Percentiles rank a stretch among this genome's conserved stretches.
These are phyloP conservation scores for Euproctis similis DNA, from an alignment of 2,888 invertebrate species.

Conservation along the genomic window DNA sequence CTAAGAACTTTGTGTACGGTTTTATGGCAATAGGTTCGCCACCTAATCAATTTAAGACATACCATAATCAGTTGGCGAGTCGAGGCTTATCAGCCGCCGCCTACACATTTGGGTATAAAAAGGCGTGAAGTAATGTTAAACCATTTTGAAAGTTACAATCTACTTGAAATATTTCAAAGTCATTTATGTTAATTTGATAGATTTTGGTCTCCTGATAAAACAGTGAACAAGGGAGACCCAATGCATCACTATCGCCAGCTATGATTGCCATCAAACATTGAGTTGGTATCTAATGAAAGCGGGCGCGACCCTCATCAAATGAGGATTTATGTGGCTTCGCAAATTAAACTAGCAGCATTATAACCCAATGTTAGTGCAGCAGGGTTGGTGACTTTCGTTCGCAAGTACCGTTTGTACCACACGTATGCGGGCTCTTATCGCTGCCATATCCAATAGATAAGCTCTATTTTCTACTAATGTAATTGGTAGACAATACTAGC, in stretches of 20 bases:
- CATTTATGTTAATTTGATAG: conserved; percentile 7
- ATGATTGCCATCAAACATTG: conserved; percentile 20
- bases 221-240: conserved; percentile 13
- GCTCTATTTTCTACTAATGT: conserved; percentile 27
- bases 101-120: too few species aligned
- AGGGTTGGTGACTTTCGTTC: conserved; percentile 13
- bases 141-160: too few species aligned
- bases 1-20: too few species aligned
- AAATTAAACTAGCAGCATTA: conserved; percentile 40
- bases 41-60: too few species aligned
- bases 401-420: conserved; percentile 13
- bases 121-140: too few species aligned
- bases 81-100: too few species aligned
- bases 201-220: conserved; percentile 7
- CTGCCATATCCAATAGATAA: conserved; percentile 33
- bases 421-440: conserved; percentile 47
- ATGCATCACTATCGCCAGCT: conserved; percentile 19
- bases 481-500: conserved; percentile 12
- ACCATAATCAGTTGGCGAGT: too few species aligned
- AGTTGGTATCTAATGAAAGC: conserved; percentile 40
- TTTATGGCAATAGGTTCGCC: too few species aligned
- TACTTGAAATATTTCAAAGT: too few species aligned
- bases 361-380: conserved; percentile 14
- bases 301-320: conserved; percentile 43
- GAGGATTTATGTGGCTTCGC: conserved; percentile 42